phyloP scores from a whole-genome alignment of 2,113 vertebrate genomes.

The Lophius piscatorius region DNA sequence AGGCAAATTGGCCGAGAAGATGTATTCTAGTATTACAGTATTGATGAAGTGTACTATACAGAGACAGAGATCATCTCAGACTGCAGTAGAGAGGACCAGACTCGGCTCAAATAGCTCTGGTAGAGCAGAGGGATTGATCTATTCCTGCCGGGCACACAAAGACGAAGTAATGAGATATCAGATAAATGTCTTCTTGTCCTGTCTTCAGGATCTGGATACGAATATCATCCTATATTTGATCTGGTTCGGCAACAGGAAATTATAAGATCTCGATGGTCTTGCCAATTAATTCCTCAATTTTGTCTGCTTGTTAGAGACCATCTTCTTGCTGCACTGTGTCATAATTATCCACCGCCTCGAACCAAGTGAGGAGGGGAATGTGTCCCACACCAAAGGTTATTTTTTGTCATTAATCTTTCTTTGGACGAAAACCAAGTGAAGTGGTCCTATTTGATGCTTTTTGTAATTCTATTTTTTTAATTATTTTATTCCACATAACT shows the following conservation, averaged over 20 bases:
- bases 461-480: no score
- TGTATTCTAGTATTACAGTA: neutral
- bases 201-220: conserved; percentile 21
- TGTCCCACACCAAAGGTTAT: no score
- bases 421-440: no score
- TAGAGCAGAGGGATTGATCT: conserved; percentile 48
- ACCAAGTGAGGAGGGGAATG: no score
- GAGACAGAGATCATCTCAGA: conserved; percentile 32
- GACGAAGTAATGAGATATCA: conserved; percentile 28
- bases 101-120: conserved; percentile 40
- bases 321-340: neutral
- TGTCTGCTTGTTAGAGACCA: conserved; percentile 12
- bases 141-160: conserved; percentile 38
- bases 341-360: conserved; percentile 51
- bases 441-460: no score
- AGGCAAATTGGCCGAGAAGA: conserved; percentile 12
- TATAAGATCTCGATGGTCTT: conserved; percentile 22
- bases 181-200: conserved; percentile 33
- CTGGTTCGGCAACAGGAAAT: no score
- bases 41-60: conserved; percentile 19
- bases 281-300: conserved; percentile 30
- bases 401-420: no score
- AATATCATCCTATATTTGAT: conserved; percentile 16
- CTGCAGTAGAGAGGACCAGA: conserved; percentile 25
- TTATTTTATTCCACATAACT: no score